Percentiles rank a stretch among this genome's conserved stretches.
Evolutionary conservation across 1,140 invertebrate genomes (phyloP).

Genomic region (Drosophila truncata): DNA sequence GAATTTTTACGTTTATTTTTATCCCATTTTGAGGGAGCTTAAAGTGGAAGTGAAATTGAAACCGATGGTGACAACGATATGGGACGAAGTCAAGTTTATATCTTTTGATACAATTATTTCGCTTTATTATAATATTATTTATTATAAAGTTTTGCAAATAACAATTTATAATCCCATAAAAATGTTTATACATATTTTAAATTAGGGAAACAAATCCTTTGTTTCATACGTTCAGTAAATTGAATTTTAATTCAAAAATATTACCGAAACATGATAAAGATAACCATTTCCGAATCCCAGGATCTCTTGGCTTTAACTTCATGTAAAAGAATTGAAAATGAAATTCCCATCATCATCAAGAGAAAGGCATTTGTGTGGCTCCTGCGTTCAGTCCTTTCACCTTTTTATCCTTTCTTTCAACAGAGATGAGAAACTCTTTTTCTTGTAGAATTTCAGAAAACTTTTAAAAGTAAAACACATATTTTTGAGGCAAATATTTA

Average conservation of each 20-base stretch:
- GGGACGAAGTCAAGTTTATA: not conserved
- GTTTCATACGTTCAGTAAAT: too few relatives aligned
- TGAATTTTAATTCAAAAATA: not conserved
- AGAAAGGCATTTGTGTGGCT: not conserved
- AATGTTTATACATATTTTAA: not conserved
- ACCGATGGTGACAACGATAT: not conserved
- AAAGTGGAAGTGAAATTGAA: not conserved
- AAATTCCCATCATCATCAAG: conserved; percentile 20
- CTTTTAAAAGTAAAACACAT: not conserved
- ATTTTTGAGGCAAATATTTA: not conserved
- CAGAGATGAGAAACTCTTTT: not conserved
- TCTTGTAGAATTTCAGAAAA: not conserved
- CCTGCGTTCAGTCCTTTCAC: not conserved
- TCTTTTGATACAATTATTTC: not conserved
- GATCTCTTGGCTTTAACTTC: not conserved
- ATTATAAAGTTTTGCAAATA: not conserved
- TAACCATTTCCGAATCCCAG: not conserved
- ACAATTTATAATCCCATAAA: not conserved
- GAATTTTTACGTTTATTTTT: conserved; percentile 32
- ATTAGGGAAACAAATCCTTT: not conserved
- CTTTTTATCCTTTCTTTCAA: not conserved
- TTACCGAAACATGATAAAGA: not conserved
- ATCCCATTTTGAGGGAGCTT: not conserved
- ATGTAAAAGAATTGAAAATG: not conserved
- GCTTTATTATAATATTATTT: not conserved